phyloP scores from a whole-genome alignment of 2,797 vertebrate species.

The Dryobates pubescens region DNA sequence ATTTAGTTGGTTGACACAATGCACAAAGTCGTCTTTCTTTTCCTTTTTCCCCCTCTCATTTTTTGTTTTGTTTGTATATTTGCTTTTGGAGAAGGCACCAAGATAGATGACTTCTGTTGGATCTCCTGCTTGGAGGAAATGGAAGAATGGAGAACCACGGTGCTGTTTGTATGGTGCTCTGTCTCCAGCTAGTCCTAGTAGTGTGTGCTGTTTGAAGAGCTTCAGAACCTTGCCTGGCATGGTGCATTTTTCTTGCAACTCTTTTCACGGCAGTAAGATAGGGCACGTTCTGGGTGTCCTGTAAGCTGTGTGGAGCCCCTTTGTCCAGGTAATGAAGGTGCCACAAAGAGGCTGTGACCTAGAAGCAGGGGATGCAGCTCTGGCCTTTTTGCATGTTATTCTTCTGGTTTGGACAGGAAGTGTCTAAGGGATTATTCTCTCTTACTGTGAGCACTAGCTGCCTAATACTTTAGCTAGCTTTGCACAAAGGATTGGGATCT shows the following conservation, averaged over 20 bases:
- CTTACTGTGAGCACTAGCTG: background rate
- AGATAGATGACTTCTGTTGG: background rate
- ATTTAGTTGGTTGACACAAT: slow-evolving; percentile 32
- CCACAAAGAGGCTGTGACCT: background rate
- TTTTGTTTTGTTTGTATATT: background rate
- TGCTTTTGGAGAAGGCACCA: background rate
- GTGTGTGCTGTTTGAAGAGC: background rate
- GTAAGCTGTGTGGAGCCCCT: background rate
- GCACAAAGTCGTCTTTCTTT: background rate
- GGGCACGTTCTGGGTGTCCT: background rate
- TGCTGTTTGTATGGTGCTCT: background rate
- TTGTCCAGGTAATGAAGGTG: background rate
- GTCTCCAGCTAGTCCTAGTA: background rate
- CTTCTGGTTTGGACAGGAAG: background rate
- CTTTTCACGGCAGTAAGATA: background rate
- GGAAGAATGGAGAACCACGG: background rate
- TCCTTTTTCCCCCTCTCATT: background rate
- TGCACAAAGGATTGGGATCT: background rate
- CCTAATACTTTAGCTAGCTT: background rate
- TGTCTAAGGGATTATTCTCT: background rate
- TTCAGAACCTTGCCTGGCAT: background rate
- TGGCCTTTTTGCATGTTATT: background rate
- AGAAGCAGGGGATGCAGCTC: background rate
- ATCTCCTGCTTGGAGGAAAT: background rate
- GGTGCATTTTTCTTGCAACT: background rate